Conservation (phyloP, 2,113 vertebrate species). For the Petaurus breviceps region DNA sequence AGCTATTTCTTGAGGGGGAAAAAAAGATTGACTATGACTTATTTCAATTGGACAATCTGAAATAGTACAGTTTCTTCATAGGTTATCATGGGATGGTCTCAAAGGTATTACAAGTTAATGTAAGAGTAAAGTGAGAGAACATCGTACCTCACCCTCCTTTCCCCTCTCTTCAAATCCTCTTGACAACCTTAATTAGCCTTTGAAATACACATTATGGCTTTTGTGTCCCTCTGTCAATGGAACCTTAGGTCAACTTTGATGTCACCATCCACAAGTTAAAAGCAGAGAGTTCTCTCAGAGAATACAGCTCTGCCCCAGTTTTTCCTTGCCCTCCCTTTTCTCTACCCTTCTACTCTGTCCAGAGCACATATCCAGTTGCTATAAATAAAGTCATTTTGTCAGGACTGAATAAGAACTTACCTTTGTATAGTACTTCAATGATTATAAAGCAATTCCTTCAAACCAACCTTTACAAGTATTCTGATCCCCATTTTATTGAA, state of each 20-base stretch:
- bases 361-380: neutral
- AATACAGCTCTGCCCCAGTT: neutral
- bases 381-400: neutral
- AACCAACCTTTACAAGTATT: neutral
- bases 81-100: neutral
- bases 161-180: neutral
- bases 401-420: neutral
- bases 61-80: neutral
- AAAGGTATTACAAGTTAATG: neutral
- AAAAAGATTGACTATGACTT: neutral
- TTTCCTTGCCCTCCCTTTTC: neutral
- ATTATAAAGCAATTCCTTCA: neutral
- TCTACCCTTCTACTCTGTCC: neutral
- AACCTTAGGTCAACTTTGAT: neutral
- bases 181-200: neutral
- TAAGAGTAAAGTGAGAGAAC: neutral
- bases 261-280: neutral
- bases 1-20: neutral
- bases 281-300: neutral
- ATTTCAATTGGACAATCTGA: slow-evolving; percentile 22
- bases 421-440: neutral
- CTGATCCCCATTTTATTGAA: neutral
- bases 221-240: neutral
- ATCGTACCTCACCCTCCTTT: neutral
- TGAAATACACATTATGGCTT: neutral